A percentile compares a stretch with the other conserved stretches of the same genome.
Conservation (phyloP, 2,797 vertebrate genomes). For the Benthosema pterotum region DNA sequence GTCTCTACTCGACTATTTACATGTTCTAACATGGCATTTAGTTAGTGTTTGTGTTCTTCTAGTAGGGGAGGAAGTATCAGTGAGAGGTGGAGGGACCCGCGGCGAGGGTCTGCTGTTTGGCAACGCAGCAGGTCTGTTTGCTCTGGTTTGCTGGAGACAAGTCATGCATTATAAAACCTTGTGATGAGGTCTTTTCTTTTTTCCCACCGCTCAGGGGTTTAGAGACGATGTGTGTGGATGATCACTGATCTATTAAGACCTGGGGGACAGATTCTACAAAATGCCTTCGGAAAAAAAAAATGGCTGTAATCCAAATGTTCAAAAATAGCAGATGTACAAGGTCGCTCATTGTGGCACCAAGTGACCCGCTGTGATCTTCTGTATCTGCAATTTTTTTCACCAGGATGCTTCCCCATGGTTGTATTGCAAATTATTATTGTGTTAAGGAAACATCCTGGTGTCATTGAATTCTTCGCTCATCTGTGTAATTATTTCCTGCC, state of each 20-base stretch:
- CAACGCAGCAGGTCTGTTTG: constrained; percentile 52
- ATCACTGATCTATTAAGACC: constrained; percentile 51
- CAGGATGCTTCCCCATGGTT: too few species aligned
- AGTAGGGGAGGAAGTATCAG: too few species aligned
- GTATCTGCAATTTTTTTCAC: too few species aligned
- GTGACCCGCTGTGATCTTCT: too few species aligned
- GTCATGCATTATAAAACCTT: constrained; percentile 61
- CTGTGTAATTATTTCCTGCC: constrained; percentile 13
- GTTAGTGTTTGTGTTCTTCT: too few species aligned
- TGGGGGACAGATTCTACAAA: too few species aligned
- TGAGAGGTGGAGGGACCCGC: constrained; percentile 9
- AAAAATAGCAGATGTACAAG: too few species aligned
- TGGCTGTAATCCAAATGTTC: too few species aligned
- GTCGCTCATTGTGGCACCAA: too few species aligned
- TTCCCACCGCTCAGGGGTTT: constrained; percentile 46
- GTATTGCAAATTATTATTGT: constrained; percentile 18
- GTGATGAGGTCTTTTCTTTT: constrained; percentile 37
- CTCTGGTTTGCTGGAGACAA: constrained; percentile 48
- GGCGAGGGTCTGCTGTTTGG: constrained; percentile 17
- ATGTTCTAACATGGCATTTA: too few species aligned
- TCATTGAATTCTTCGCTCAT: constrained; percentile 16
- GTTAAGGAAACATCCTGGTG: constrained; percentile 25
- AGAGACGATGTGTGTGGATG: constrained; percentile 49
- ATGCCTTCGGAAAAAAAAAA: too few species aligned
- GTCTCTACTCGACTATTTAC: constrained; percentile 27